Percentiles rank a stretch among this genome's conserved stretches.
These are phyloP conservation scores for Nanorana parkeri DNA, from an alignment of 2,113 vertebrate species.

Conservation along the genomic window DNA sequence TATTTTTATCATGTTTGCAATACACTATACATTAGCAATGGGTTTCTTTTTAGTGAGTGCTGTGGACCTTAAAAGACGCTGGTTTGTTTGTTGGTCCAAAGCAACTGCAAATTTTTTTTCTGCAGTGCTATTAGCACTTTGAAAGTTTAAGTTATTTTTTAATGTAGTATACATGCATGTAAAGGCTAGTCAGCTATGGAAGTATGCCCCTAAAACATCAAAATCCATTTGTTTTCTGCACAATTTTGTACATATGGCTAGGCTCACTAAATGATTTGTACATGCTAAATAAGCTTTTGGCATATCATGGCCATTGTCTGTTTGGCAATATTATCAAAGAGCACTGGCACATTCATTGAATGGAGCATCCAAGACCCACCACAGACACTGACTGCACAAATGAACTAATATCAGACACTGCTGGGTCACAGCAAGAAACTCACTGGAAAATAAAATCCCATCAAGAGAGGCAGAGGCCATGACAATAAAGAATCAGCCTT, in stretches of 20 bases:
- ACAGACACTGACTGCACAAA: slow-evolving; percentile 69
- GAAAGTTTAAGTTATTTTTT: too few relatives aligned
- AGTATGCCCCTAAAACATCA: not conserved
- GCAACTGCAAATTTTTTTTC: too few relatives aligned
- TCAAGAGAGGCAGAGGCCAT: slow-evolving; percentile 58
- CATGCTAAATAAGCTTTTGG: slow-evolving; percentile 67
- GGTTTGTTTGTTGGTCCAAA: too few relatives aligned
- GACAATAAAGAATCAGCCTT: slow-evolving; percentile 74
- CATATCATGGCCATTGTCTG: slow-evolving; percentile 72
- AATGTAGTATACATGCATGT: too few relatives aligned
- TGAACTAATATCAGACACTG: slow-evolving; percentile 68
- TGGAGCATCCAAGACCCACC: slow-evolving; percentile 74
- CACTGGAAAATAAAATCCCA: slow-evolving; percentile 72
- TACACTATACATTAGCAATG: too few relatives aligned
- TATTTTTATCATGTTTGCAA: too few relatives aligned
- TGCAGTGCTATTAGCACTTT: too few relatives aligned
- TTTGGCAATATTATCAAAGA: slow-evolving; percentile 78
- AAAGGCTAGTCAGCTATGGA: too few relatives aligned
- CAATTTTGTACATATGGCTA: slow-evolving; percentile 20
- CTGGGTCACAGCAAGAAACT: slow-evolving; percentile 71
- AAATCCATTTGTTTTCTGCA: not conserved
- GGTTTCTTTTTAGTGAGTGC: too few relatives aligned
- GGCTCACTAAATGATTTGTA: slow-evolving; percentile 61
- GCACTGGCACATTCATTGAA: slow-evolving; percentile 63
- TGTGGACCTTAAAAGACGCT: too few relatives aligned